Percentiles rank a stretch among this genome's conserved stretches.
Conservation (phyloP, 2,888 invertebrate genomes). For the Drosophila subsilvestris region DNA sequence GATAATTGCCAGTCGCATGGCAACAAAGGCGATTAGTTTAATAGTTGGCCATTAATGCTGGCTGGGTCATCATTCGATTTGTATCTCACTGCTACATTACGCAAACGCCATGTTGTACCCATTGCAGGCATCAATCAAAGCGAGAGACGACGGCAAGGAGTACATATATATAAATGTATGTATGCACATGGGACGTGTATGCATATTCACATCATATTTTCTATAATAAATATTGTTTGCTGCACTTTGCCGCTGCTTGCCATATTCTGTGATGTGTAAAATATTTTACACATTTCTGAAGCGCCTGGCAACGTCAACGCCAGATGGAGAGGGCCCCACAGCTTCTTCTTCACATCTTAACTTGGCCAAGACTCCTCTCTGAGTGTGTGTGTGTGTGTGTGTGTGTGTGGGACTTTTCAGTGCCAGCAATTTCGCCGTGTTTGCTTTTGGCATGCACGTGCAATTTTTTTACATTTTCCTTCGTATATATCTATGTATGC, state of each 20-base stretch:
- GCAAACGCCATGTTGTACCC: constrained; percentile 52
- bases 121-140: constrained; percentile 64
- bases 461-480: constrained; percentile 58
- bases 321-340: constrained; percentile 33
- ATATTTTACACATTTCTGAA: constrained; percentile 65
- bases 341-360: constrained; percentile 15
- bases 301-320: constrained; percentile 33
- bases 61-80: constrained; percentile 40
- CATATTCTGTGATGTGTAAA: constrained; percentile 55
- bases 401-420: constrained; percentile 15
- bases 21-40: constrained; percentile 72
- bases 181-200: background rate
- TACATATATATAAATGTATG: constrained; percentile 1
- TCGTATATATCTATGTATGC: background rate
- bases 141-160: constrained; percentile 23
- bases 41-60: constrained; percentile 68
- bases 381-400: constrained; percentile 1
- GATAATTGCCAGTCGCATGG: constrained; percentile 62
- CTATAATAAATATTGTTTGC: constrained; percentile 69
- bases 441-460: constrained; percentile 68
- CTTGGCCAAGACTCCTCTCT: constrained; percentile 8
- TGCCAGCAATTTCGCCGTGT: constrained; percentile 59
- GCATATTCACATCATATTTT: constrained; percentile 37
- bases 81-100: constrained; percentile 36
- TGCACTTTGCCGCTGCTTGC: constrained; percentile 57